Conservation (phyloP, 1,140 invertebrate genomes). For the Drosophila cardini region DNA sequence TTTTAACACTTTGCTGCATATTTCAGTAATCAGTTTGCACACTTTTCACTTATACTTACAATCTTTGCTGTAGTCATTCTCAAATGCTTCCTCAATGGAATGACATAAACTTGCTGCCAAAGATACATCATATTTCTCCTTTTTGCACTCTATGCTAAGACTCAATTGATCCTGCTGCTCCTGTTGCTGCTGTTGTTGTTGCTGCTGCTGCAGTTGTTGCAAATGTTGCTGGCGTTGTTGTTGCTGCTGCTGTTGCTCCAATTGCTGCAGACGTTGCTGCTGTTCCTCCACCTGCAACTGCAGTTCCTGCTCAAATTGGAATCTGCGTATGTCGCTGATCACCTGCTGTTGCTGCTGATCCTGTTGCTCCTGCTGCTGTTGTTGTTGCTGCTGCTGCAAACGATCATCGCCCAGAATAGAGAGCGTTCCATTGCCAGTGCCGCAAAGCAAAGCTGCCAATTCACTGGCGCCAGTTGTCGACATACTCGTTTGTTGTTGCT, state of each 20-base stretch:
- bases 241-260: constrained; percentile 62
- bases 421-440: constrained; percentile 68
- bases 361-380: constrained; percentile 28
- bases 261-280: constrained; percentile 57
- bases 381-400: constrained; percentile 27
- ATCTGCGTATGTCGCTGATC: constrained; percentile 49
- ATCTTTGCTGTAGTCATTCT: constrained; percentile 81
- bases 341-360: constrained; percentile 24
- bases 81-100: constrained; percentile 81
- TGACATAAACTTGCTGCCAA: constrained; percentile 68
- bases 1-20: constrained; percentile 7
- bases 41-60: constrained; percentile 69
- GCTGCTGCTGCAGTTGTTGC: constrained; percentile 54
- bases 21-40: neutral
- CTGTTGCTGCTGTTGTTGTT: constrained; percentile 51
- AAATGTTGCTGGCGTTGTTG: constrained; percentile 49
- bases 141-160: constrained; percentile 79
- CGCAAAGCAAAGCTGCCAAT: constrained; percentile 75
- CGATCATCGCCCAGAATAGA: constrained; percentile 67
- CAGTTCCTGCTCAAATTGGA: constrained; percentile 62
- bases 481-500: constrained; percentile 58
- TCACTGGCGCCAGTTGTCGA: constrained; percentile 73
- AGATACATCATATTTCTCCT: constrained; percentile 73
- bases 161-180: constrained; percentile 71
- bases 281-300: constrained; percentile 63